phyloP scores from a whole-genome alignment of 2,113 vertebrate species.

The Pogona vitticeps region DNA sequence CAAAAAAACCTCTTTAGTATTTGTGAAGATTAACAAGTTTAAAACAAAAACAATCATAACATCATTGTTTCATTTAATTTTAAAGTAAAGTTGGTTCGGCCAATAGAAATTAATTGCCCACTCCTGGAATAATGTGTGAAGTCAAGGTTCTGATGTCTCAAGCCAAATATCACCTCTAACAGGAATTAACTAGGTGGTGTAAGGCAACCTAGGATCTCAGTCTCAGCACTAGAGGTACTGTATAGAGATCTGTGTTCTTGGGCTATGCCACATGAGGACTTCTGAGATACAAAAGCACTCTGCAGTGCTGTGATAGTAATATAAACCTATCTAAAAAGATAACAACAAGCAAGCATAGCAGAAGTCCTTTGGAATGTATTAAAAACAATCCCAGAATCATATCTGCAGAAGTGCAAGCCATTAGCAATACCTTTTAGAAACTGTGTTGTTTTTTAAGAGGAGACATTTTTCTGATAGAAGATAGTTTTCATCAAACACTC shows the following conservation, averaged over 20 bases:
- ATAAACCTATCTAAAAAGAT: background rate
- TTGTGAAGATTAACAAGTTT: no score
- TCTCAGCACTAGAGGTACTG: background rate
- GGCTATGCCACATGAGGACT: no score
- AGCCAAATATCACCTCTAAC: background rate
- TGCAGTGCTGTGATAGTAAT: background rate
- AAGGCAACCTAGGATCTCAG: background rate
- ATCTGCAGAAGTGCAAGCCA: background rate
- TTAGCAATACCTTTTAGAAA: background rate
- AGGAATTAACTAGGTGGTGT: background rate
- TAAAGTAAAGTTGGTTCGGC: no score
- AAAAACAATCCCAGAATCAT: background rate
- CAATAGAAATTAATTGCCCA: no score
- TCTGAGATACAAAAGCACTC: background rate
- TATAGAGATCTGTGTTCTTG: background rate
- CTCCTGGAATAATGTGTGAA: no score
- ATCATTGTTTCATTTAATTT: no score
- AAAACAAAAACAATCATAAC: no score
- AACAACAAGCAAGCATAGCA: background rate
- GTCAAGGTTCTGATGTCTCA: no score
- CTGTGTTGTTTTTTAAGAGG: background rate
- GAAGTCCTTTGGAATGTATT: background rate
- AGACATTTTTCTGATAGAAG: rapidly evolving
- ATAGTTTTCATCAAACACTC: background rate
- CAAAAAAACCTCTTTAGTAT: no score